phyloP scores from a whole-genome alignment of 2,888 invertebrate genomes.

The Eurytoma adleriae region DNA sequence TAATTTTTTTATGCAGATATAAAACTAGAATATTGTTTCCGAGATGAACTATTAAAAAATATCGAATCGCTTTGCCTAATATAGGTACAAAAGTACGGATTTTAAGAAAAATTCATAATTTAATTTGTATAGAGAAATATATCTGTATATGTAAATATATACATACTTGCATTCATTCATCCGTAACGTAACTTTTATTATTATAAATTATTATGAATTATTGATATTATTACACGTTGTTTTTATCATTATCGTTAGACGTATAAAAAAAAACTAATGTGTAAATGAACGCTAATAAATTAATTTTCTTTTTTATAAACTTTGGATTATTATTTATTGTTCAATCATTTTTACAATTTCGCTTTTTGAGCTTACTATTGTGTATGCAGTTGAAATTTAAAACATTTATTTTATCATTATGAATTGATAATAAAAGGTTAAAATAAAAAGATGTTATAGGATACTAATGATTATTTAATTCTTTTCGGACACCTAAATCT shows the following conservation, averaged over 20 bases:
- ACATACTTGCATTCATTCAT: slow-evolving; percentile 60
- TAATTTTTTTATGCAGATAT: slow-evolving; percentile 11
- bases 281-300: slow-evolving; percentile 69
- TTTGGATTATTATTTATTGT: slow-evolving; percentile 22
- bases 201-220: slow-evolving; percentile 57
- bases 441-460: slow-evolving; percentile 40
- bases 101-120: slow-evolving; percentile 65
- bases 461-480: slow-evolving; percentile 23
- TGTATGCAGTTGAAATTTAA: slow-evolving; percentile 30
- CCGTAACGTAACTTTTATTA: slow-evolving; percentile 59
- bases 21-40: not conserved
- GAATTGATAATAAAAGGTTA: slow-evolving; percentile 15
- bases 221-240: slow-evolving; percentile 59
- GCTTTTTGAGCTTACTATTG: not conserved
- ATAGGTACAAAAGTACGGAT: slow-evolving; percentile 64
- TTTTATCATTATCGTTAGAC: slow-evolving; percentile 63
- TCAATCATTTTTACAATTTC: not conserved
- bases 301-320: slow-evolving; percentile 63
- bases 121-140: slow-evolving; percentile 68
- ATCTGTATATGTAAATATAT: slow-evolving; percentile 59
- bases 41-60: slow-evolving; percentile 50
- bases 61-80: slow-evolving; percentile 59
- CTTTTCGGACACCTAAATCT: slow-evolving; percentile 20
- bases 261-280: slow-evolving; percentile 59
- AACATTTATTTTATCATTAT: slow-evolving; percentile 33